Evolutionary conservation across 2,113 vertebrate species (phyloP).

Genomic region (Malurus cyaneus): DNA sequence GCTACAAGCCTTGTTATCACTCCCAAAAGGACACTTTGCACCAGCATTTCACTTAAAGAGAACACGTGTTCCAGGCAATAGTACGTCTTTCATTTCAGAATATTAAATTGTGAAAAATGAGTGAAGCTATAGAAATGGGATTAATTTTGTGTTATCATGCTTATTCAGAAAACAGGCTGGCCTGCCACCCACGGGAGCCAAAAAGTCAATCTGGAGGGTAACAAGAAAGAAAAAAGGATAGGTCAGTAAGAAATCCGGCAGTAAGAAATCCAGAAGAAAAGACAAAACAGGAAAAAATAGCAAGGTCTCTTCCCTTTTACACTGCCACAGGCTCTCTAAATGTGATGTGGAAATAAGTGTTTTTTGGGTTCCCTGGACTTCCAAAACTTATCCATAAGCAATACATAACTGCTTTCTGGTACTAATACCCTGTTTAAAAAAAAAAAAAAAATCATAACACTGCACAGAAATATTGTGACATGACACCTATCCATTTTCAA

Average conservation of each 20-base stretch:
- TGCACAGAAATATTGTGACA: background rate
- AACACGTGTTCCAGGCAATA: background rate
- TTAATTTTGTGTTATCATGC: background rate
- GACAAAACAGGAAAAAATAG: background rate
- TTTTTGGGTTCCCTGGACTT: background rate
- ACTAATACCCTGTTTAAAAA: background rate
- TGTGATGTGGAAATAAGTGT: background rate
- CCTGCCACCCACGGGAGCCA: background rate
- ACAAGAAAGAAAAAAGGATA: background rate
- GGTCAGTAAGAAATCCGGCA: background rate
- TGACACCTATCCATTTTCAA: background rate
- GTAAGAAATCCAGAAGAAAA: background rate
- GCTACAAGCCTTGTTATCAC: background rate
- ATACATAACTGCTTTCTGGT: background rate
- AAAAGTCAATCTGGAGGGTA: background rate
- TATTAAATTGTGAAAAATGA: background rate
- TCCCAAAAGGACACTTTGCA: slow-evolving; percentile 29
- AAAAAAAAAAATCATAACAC: background rate
- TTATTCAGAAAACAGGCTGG: background rate
- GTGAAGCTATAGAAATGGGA: background rate
- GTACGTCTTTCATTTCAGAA: slow-evolving; percentile 6
- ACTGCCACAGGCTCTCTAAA: background rate
- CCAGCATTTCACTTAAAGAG: background rate
- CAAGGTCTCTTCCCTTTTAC: background rate
- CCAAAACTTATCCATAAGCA: background rate